These are phyloP conservation scores for Ammodytes marinus DNA, from an alignment of 2,113 vertebrate species.

Conservation along the genomic window DNA sequence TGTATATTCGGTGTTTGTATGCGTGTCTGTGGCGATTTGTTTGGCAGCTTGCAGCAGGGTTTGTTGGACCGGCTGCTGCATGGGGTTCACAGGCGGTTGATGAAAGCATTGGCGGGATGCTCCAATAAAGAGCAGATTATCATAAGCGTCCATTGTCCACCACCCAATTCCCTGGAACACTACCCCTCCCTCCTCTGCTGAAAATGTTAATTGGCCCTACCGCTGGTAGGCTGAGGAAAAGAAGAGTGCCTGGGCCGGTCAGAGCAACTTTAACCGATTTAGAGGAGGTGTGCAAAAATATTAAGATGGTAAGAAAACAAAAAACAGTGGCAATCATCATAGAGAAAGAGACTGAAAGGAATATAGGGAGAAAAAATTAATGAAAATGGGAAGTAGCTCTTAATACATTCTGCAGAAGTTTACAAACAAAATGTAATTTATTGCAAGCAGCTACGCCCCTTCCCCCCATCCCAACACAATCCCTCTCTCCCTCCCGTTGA, in stretches of 20 bases:
- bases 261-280: slow-evolving; percentile 48
- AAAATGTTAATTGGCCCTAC: slow-evolving; percentile 95
- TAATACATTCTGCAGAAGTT: slow-evolving; percentile 36
- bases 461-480: slow-evolving; percentile 23
- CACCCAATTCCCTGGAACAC: slow-evolving; percentile 68
- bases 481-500: slow-evolving; percentile 61
- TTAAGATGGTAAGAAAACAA: neutral
- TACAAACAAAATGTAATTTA: slow-evolving; percentile 66
- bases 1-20: slow-evolving; percentile 12
- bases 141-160: slow-evolving; percentile 87
- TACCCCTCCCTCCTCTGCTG: slow-evolving; percentile 81
- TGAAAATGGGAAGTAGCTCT: neutral
- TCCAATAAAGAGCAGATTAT: slow-evolving; percentile 95
- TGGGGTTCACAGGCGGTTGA: slow-evolving; percentile 76
- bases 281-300: slow-evolving; percentile 17
- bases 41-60: slow-evolving; percentile 55
- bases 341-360: neutral
- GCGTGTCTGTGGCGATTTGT: slow-evolving; percentile 52
- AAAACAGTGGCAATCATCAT: slow-evolving; percentile 21
- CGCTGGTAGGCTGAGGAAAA: slow-evolving; percentile 86
- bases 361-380: neutral
- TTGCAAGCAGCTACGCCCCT: slow-evolving; percentile 21
- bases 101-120: slow-evolving; percentile 86
- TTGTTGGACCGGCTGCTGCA: slow-evolving; percentile 67
- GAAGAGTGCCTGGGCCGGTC: slow-evolving; percentile 7